Conservation (phyloP, 2,888 invertebrate species). For the Malthinus flaveolus region DNA sequence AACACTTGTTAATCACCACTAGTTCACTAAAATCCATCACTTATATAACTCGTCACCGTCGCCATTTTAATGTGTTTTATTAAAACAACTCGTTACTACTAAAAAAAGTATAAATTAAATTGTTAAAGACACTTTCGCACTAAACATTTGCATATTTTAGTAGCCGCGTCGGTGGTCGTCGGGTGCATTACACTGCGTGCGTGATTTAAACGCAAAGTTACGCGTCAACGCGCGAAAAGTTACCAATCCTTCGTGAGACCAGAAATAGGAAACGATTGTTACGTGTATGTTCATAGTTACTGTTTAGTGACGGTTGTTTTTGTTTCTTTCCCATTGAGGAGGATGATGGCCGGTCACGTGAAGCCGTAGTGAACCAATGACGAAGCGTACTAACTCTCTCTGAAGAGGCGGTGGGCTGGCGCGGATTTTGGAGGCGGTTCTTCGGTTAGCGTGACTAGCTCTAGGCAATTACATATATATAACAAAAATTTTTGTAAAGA, state of each 20-base stretch:
- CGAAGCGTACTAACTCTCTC: conserved; percentile 53
- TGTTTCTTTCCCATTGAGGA: conserved; percentile 56
- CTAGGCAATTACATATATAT: conserved; percentile 48
- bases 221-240: conserved; percentile 43
- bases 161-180: conserved; percentile 8
- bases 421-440: conserved; percentile 50
- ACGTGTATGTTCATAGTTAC: conserved; percentile 55
- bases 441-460: conserved; percentile 51
- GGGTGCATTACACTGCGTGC: conserved; percentile 19
- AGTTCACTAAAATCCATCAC: conserved; percentile 27
- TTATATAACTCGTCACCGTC: conserved; percentile 17
- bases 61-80: background rate
- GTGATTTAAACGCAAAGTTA: conserved; percentile 23
- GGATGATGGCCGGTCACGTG: conserved; percentile 56
- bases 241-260: conserved; percentile 45
- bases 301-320: conserved; percentile 56
- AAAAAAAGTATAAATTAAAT: conserved; percentile 13
- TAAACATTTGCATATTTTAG: conserved; percentile 2
- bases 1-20: conserved; percentile 19
- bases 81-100: background rate
- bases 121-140: conserved; percentile 14
- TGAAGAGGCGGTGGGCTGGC: conserved; percentile 54
- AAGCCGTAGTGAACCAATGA: conserved; percentile 48
- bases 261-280: conserved; percentile 55
- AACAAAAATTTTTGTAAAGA: conserved; percentile 34